Evolutionary conservation across 2,113 vertebrate genomes (phyloP), one percentile per base, ranked within the genome.

Genomic region (Lota lota): DNA sequence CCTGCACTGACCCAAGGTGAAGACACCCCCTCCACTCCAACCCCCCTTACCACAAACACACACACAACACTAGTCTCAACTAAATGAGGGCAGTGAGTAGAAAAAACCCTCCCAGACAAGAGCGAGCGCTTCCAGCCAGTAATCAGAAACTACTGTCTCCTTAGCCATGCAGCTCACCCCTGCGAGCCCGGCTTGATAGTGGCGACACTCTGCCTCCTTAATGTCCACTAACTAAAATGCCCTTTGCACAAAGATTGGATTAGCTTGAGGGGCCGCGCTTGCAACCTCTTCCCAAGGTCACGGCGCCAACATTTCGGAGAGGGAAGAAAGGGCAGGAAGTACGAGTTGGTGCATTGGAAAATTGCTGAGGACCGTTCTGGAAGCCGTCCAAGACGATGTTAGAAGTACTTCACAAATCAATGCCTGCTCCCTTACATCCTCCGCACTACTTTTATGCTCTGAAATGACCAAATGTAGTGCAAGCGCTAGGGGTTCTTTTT

Each of bases 341-440:
- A 69, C 72, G 83, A 80, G 79, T 66, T 74, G 74, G 80, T 72
- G 79, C 72, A 85, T 88, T 85, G 12, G 79, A 78, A 85, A 80
- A 84, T 78, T 68, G 82, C 83, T 75, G 83, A 88, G 71, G 80
- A 82, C 73, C 58, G 75, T 75, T 70, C 80, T 87, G 85, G 83
- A 88, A 83, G 82, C 61, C 53, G 63, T 86, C 83, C 85, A 88
- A 85, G 75, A 82, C 77, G 78, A 84, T 81, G 83, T 86, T 87
- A 88, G 83, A 81, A 81, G 80, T 87, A 79, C 84, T 87, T 85
- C 76, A 88, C 79, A 89, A 88, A 88, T 88, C 85, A 88, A 87
- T 88, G 84, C 74, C 79, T 79, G 82, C 81, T 76, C 79, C 77
- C 81, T 17, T 71, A 75, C 84, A 79, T 82, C 80, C 77, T 76